Conservation (phyloP, 2,888 invertebrate species). For the Chymomyza procnemis region DNA sequence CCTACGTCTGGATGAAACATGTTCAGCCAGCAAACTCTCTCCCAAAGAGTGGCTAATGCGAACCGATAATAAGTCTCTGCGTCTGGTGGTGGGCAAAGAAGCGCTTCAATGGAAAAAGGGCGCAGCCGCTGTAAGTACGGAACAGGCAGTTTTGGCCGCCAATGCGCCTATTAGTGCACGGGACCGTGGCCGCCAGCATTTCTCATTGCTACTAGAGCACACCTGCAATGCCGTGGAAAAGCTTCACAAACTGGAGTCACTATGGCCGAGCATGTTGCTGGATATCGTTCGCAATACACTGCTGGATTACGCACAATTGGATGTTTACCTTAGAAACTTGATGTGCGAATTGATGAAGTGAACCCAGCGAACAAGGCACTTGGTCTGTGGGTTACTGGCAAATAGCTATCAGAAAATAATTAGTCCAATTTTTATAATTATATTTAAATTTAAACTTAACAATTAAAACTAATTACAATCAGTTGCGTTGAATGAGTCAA, state of each 20-base stretch:
- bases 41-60: constrained; percentile 86
- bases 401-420: constrained; percentile 39
- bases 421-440: constrained; percentile 70
- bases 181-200: constrained; percentile 86
- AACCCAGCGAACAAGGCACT: too few species aligned
- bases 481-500: neutral
- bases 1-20: constrained; percentile 83
- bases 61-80: constrained; percentile 86
- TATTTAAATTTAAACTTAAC: constrained; percentile 25
- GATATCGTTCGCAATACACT: constrained; percentile 89
- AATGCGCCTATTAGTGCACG: constrained; percentile 81
- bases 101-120: constrained; percentile 85
- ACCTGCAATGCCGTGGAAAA: constrained; percentile 89
- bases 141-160: constrained; percentile 34
- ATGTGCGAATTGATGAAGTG: constrained; percentile 77
- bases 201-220: constrained; percentile 85
- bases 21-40: constrained; percentile 78
- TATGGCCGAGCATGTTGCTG: constrained; percentile 88
- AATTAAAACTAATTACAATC: constrained; percentile 13
- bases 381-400: constrained; percentile 31
- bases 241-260: constrained; percentile 84
- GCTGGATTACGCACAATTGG: constrained; percentile 89
- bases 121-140: constrained; percentile 13
- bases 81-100: constrained; percentile 91
- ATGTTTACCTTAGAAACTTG: constrained; percentile 85